phyloP scores from a whole-genome alignment of 2,888 invertebrate genomes.

The Xanthostigma xanthostigma region DNA sequence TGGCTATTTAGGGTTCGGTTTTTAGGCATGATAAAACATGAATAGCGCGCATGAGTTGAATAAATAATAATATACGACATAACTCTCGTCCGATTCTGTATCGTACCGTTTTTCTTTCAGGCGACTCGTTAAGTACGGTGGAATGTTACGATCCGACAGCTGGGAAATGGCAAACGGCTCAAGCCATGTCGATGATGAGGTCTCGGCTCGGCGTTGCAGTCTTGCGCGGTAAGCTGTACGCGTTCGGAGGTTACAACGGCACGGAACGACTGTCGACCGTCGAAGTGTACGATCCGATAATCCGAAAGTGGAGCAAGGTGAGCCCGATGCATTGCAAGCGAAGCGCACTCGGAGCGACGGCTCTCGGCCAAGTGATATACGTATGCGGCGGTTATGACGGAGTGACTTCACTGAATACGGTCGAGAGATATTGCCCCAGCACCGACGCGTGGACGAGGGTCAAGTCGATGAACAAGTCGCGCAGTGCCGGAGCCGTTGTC shows the following conservation, averaged over 20 bases:
- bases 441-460: slow-evolving; percentile 59
- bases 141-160: slow-evolving; percentile 65
- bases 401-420: slow-evolving; percentile 64
- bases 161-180: slow-evolving; percentile 58
- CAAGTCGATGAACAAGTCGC: slow-evolving; percentile 51
- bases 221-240: slow-evolving; percentile 58
- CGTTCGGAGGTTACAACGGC: slow-evolving; percentile 78
- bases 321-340: slow-evolving; percentile 67
- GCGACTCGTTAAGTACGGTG: slow-evolving; percentile 68
- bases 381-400: slow-evolving; percentile 81
- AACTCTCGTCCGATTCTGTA: not conserved
- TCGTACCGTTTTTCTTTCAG: slow-evolving; percentile 21
- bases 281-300: slow-evolving; percentile 65
- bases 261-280: slow-evolving; percentile 67
- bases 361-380: slow-evolving; percentile 63
- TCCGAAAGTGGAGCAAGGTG: slow-evolving; percentile 59
- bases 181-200: slow-evolving; percentile 72
- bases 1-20: no score
- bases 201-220: slow-evolving; percentile 77
- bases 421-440: slow-evolving; percentile 65
- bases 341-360: slow-evolving; percentile 68
- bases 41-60: no score
- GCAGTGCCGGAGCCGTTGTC: slow-evolving; percentile 29
- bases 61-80: no score
- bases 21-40: no score